phyloP scores from a whole-genome alignment of 2,888 invertebrate genomes.

The Drosophila anomalata region DNA sequence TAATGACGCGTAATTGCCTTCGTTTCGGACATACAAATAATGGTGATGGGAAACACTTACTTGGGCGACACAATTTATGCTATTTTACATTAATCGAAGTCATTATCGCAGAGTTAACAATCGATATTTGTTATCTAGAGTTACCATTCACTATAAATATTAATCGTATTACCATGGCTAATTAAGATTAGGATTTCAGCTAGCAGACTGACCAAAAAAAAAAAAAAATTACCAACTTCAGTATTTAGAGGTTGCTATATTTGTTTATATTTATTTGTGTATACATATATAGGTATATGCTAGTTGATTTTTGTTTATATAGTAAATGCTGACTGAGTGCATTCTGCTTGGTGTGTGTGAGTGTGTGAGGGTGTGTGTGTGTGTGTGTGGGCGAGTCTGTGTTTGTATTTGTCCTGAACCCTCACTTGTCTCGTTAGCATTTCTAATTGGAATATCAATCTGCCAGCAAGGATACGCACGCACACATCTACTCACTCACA shows the following conservation, averaged over 20 bases:
- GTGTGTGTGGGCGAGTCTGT: conserved; percentile 2
- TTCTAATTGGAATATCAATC: conserved; percentile 37
- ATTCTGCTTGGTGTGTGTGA: neutral
- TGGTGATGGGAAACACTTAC: conserved; percentile 15
- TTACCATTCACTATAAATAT: conserved; percentile 6
- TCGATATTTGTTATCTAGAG: conserved; percentile 11
- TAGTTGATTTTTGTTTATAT: neutral
- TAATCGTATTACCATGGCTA: neutral
- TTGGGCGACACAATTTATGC: conserved; percentile 36
- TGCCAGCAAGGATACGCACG: conserved; percentile 12
- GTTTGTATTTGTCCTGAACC: neutral
- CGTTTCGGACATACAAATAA: conserved; percentile 15
- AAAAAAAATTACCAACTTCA: conserved; percentile 2
- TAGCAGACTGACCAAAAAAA: conserved; percentile 1
- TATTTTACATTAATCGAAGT: conserved; percentile 44
- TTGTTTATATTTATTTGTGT: neutral
- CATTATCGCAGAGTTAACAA: conserved; percentile 41
- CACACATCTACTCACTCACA: conserved; percentile 4
- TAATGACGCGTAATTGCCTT: conserved; percentile 20
- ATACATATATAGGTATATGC: conserved; percentile 7
- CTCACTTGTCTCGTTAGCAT: conserved; percentile 17
- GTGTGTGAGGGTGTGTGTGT: neutral
- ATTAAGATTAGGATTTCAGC: conserved; percentile 12
- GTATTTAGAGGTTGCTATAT: conserved; percentile 1
- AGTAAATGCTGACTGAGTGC: conserved; percentile 5